Evolutionary conservation across 2,888 invertebrate genomes (phyloP).

Genomic region (Prenolepis imparis): DNA sequence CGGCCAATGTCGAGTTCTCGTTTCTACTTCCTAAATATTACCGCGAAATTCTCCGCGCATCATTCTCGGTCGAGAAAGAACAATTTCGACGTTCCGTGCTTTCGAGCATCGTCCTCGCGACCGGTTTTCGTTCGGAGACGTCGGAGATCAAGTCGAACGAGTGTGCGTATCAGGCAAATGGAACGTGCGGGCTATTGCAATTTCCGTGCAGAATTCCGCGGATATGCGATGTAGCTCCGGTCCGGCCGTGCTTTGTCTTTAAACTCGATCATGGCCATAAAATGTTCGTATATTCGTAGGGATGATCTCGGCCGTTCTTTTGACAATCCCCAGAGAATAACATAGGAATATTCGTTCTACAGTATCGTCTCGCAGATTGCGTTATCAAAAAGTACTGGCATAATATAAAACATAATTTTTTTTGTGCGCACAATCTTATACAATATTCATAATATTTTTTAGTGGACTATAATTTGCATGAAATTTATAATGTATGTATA

Average conservation of each 20-base stretch:
- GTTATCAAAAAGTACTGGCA: neutral
- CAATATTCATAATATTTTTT: conserved; percentile 8
- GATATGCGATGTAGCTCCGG: conserved; percentile 5
- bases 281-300: conserved; percentile 12
- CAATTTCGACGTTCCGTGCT: conserved; percentile 57
- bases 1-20: conserved; percentile 63
- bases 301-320: neutral
- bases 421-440: neutral
- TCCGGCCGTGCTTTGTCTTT: conserved; percentile 20
- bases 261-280: conserved; percentile 5
- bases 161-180: conserved; percentile 56
- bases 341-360: neutral
- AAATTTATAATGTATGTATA: neutral
- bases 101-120: conserved; percentile 46
- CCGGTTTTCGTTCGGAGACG: conserved; percentile 42
- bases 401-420: neutral
- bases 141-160: conserved; percentile 7
- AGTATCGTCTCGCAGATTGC: neutral
- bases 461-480: neutral
- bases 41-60: conserved; percentile 53
- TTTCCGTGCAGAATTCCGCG: conserved; percentile 54
- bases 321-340: neutral
- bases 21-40: conserved; percentile 66
- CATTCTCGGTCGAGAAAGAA: conserved; percentile 32
- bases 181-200: conserved; percentile 53